Conservation (phyloP, 2,888 invertebrate species). For the Noctuana brunneofusca region DNA sequence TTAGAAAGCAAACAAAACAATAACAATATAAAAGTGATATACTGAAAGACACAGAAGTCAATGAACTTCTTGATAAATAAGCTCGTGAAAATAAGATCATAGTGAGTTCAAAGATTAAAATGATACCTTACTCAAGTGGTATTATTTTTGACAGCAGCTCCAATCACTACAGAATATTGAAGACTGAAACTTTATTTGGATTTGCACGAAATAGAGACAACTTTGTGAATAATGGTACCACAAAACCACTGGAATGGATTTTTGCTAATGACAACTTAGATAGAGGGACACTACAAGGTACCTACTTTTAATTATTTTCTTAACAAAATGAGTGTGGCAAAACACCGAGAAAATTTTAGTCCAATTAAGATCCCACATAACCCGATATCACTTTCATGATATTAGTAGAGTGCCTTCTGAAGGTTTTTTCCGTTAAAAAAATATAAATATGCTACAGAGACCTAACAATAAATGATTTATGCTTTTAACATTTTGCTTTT, state of each 20-base stretch:
- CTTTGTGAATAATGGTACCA: slow-evolving; percentile 50
- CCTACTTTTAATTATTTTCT: slow-evolving; percentile 22
- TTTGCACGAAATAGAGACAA: slow-evolving; percentile 52
- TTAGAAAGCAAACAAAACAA: not conserved
- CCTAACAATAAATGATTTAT: too few species aligned
- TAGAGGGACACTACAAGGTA: slow-evolving; percentile 60
- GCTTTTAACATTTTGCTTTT: not conserved
- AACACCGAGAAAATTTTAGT: not conserved
- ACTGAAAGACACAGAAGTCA: too few species aligned
- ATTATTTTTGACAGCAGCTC: slow-evolving; percentile 59
- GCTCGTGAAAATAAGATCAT: too few species aligned
- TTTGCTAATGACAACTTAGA: slow-evolving; percentile 55
- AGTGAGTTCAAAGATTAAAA: slow-evolving; percentile 38
- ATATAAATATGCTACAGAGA: too few species aligned
- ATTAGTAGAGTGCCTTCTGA: too few species aligned
- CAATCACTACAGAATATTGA: slow-evolving; percentile 65
- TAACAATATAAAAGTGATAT: too few species aligned
- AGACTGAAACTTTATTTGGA: slow-evolving; percentile 64
- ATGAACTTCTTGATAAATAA: too few species aligned
- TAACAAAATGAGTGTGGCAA: not conserved
- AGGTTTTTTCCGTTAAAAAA: not conserved
- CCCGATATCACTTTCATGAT: too few species aligned
- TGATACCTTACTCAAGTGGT: slow-evolving; percentile 63
- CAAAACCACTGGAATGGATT: slow-evolving; percentile 61
- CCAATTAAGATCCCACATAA: too few species aligned